Conservation (phyloP, 2,888 invertebrate genomes). For the Griposia aprilina region DNA sequence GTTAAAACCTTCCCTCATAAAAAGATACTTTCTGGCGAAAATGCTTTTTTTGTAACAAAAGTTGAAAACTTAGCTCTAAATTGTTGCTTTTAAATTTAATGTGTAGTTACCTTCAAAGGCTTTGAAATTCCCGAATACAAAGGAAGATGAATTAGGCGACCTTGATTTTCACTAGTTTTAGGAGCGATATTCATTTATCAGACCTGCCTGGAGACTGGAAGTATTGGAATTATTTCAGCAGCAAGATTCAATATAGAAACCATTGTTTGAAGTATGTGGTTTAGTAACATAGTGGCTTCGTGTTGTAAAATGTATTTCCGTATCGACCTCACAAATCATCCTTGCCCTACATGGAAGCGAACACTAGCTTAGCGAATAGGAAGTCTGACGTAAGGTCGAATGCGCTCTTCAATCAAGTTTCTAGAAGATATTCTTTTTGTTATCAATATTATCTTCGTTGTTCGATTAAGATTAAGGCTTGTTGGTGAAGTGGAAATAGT, state of each 20-base stretch:
- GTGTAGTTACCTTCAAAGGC: neutral
- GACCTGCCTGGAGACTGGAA: neutral
- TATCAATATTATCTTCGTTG: conserved; percentile 23
- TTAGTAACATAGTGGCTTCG: conserved; percentile 49
- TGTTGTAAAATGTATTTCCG: conserved; percentile 64
- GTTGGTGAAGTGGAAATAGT: neutral
- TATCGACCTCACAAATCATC: conserved; percentile 73
- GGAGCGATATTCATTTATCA: conserved; percentile 7
- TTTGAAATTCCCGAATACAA: neutral
- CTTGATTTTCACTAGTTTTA: conserved; percentile 14
- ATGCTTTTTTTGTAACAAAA: conserved; percentile 6
- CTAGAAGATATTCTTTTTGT: conserved; percentile 42
- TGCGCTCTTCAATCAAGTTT: conserved; percentile 40
- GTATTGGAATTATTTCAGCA: neutral
- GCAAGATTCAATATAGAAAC: conserved; percentile 4
- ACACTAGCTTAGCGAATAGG: conserved; percentile 71
- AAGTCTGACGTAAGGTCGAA: conserved; percentile 66
- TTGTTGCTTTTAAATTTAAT: neutral
- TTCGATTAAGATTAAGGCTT: conserved; percentile 12
- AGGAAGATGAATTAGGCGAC: conserved; percentile 13
- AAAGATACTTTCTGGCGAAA: neutral
- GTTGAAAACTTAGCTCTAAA: neutral
- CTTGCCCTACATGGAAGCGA: conserved; percentile 76
- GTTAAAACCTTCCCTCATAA: neutral
- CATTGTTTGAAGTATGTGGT: conserved; percentile 45